Evolutionary conservation across 2,797 vertebrate genomes (phyloP).

Genomic region (Acanthis flammea): DNA sequence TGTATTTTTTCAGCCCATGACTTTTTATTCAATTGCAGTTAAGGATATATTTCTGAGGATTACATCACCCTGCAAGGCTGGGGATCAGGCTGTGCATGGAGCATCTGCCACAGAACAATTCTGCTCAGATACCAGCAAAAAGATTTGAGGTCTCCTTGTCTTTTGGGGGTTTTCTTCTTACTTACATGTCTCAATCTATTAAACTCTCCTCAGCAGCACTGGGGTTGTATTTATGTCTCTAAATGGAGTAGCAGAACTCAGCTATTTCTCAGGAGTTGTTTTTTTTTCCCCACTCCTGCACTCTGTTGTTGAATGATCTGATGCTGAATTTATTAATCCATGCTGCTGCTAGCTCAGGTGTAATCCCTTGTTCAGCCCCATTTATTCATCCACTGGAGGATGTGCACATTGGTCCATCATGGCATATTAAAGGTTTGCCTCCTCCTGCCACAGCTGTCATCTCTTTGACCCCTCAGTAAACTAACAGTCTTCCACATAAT

Average conservation of each 20-base stretch:
- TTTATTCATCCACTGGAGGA: conserved; percentile 24
- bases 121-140: neutral
- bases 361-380: conserved; percentile 11
- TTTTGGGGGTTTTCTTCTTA: neutral
- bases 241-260: neutral
- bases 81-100: conserved; percentile 2
- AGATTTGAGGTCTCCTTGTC: neutral
- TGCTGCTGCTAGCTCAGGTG: conserved; percentile 33
- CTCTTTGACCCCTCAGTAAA: conserved; percentile 50
- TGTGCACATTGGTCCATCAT: conserved; percentile 40
- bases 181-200: neutral
- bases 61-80: conserved; percentile 1
- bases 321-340: neutral
- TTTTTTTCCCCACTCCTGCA: neutral
- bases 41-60: conserved; percentile 17
- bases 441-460: conserved; percentile 28
- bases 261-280: neutral
- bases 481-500: conserved; percentile 28
- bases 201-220: neutral
- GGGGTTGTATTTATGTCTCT: neutral
- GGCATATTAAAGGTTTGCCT: conserved; percentile 32
- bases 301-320: neutral
- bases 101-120: neutral
- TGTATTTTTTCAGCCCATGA: conserved; percentile 5
- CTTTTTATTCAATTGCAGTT: conserved; percentile 57